phyloP scores from a whole-genome alignment of 2,888 invertebrate species.

The Drosophila gaucha region DNA sequence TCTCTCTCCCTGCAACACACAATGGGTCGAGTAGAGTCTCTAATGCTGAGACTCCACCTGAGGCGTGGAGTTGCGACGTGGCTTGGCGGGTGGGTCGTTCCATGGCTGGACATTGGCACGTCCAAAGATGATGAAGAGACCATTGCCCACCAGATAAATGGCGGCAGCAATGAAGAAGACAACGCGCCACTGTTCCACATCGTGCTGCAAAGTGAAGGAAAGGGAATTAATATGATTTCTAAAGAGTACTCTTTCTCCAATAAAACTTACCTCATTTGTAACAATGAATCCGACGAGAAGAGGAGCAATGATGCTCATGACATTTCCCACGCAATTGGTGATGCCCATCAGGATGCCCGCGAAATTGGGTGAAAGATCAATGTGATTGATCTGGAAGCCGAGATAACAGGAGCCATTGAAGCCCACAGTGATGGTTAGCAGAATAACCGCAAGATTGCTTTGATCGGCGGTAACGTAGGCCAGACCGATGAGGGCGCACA shows the following conservation, averaged over 20 bases:
- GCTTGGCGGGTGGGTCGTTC: constrained; percentile 86
- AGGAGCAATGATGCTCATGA: constrained; percentile 92
- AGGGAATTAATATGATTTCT: no score
- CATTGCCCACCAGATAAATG: constrained; percentile 89
- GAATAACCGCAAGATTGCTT: constrained; percentile 86
- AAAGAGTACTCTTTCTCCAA: neutral
- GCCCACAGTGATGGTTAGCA: constrained; percentile 90
- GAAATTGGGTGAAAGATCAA: constrained; percentile 93
- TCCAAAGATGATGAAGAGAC: constrained; percentile 89
- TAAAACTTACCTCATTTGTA: constrained; percentile 86
- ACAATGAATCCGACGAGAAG: constrained; percentile 90
- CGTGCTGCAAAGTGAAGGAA: constrained; percentile 85
- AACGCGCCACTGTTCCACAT: constrained; percentile 89
- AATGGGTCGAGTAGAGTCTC: no score
- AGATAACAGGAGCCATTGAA: constrained; percentile 91
- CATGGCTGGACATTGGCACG: constrained; percentile 89
- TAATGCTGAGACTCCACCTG: constrained; percentile 82
- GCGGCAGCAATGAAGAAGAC: constrained; percentile 91
- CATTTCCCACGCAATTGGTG: constrained; percentile 91
- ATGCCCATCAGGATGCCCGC: constrained; percentile 93
- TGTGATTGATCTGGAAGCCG: constrained; percentile 93
- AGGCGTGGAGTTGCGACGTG: constrained; percentile 70
- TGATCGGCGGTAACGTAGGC: constrained; percentile 85
- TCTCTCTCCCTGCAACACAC: constrained; percentile 6
- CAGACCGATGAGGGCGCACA: constrained; percentile 88